phyloP scores from a whole-genome alignment of 2,113 vertebrate genomes.

The Zosterops borbonicus region DNA sequence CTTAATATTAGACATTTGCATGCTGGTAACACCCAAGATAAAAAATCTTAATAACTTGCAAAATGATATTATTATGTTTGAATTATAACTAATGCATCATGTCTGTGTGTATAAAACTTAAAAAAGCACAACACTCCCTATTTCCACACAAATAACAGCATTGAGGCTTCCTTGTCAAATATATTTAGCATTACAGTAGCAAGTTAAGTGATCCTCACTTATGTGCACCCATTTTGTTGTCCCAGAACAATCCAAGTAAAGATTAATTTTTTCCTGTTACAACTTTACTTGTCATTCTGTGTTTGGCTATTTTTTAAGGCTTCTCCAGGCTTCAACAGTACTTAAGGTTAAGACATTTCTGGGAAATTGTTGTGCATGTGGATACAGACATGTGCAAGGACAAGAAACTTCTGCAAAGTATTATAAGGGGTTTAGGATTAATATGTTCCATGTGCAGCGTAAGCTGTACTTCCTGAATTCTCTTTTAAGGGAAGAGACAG shows the following conservation, averaged over 20 bases:
- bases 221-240: neutral
- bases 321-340: conserved; percentile 1
- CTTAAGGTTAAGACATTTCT: neutral
- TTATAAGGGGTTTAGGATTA: conserved; percentile 40
- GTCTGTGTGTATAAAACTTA: neutral
- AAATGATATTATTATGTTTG: neutral
- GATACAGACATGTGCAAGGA: neutral
- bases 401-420: conserved; percentile 48
- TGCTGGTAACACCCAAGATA: neutral
- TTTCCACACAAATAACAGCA: neutral
- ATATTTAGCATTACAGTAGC: neutral
- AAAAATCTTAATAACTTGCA: neutral
- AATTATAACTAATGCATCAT: neutral
- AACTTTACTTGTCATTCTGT: neutral
- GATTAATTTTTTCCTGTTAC: conserved; percentile 12
- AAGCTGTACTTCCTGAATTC: conserved; percentile 41
- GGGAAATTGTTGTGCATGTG: neutral
- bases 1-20: neutral
- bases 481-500: conserved; percentile 5
- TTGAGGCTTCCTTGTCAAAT: neutral
- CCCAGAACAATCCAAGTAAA: neutral
- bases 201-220: neutral
- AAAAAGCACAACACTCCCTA: neutral
- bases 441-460: conserved; percentile 39
- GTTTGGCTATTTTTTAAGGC: neutral